Evolutionary conservation across 2,797 vertebrate genomes (phyloP).

Genomic region (Spinus olivaceus): DNA sequence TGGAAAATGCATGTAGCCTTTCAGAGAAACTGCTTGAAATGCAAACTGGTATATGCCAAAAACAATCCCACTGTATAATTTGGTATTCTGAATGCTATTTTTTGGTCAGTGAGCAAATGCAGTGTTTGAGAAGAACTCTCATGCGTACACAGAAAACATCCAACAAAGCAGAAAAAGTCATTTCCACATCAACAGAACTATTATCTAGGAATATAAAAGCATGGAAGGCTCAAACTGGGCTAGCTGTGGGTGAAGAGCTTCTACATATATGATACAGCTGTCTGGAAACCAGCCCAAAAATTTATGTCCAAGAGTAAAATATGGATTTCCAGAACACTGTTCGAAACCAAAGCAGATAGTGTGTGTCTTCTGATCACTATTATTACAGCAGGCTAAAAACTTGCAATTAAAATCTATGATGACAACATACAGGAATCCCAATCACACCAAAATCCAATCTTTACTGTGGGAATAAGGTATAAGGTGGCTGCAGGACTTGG

Average conservation of each 20-base stretch:
- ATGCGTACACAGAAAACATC: constrained; percentile 50
- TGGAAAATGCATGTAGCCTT: constrained; percentile 19
- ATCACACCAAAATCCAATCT: not conserved
- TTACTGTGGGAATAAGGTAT: not conserved
- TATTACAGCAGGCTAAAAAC: not conserved
- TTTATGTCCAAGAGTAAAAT: not conserved
- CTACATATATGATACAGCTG: not conserved
- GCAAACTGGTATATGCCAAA: constrained; percentile 44
- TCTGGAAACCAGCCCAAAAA: not conserved
- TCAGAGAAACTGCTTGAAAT: constrained; percentile 64
- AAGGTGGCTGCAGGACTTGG: not conserved
- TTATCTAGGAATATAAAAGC: constrained; percentile 41
- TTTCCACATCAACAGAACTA: constrained; percentile 63
- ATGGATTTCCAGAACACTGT: not conserved
- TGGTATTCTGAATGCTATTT: constrained; percentile 59
- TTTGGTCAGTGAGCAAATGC: constrained; percentile 72
- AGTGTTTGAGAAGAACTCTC: constrained; percentile 62
- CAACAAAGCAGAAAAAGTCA: constrained; percentile 65
- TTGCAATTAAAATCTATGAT: constrained; percentile 3
- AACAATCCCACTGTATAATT: constrained; percentile 56
- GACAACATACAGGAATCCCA: not conserved
- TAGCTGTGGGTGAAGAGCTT: not conserved
- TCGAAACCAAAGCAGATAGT: not conserved
- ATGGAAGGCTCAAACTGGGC: not conserved
- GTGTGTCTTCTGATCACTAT: not conserved